Conservation (phyloP, 92 coral and sea anemone genomes). For the Zoanthus solanderi region DNA sequence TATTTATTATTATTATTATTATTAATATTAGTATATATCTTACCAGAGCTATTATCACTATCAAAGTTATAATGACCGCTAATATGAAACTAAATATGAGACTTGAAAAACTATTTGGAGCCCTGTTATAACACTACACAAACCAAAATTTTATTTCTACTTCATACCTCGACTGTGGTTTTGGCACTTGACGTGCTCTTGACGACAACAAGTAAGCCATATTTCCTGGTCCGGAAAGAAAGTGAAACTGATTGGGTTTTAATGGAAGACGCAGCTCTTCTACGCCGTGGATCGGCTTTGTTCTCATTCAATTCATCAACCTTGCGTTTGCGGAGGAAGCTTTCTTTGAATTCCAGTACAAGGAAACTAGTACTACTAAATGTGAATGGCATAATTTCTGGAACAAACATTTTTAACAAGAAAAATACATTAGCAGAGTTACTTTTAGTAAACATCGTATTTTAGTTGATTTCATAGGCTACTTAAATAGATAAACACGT, state of each 20-base stretch:
- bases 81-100: not conserved
- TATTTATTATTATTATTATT: too few species aligned
- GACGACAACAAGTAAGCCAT: conserved; percentile 11
- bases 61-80: not conserved
- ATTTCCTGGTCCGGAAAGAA: conserved; percentile 25
- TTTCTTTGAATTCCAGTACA: conserved; percentile 80
- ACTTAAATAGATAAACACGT: too few species aligned
- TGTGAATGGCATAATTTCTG: conserved; percentile 75
- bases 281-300: conserved; percentile 62
- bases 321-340: conserved; percentile 85
- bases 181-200: not conserved
- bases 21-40: too few species aligned
- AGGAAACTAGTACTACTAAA: conserved; percentile 78
- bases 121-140: not conserved
- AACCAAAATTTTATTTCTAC: not conserved
- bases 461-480: too few species aligned
- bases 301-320: conserved; percentile 61
- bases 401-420: not conserved
- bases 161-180: conserved; percentile 26
- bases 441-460: not conserved
- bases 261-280: conserved; percentile 61
- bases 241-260: conserved; percentile 35
- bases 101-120: not conserved
- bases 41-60: not conserved
- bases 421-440: not conserved